A percentile compares a stretch with the other conserved stretches of the same genome.
Conservation (phyloP, 2,113 vertebrate genomes). For the Glareola pratincola region DNA sequence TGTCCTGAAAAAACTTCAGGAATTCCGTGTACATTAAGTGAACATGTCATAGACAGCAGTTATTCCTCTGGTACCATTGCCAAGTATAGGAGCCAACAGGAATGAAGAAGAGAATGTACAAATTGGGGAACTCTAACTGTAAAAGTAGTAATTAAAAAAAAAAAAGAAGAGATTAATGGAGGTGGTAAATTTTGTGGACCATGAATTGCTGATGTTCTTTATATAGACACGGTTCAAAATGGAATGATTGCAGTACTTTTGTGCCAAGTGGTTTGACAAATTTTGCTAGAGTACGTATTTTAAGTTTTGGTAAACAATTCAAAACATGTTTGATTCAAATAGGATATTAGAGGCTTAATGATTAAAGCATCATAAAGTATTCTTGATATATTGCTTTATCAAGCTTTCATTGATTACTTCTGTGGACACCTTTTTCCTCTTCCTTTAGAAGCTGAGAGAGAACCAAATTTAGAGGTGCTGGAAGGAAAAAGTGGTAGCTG, state of each 20-base stretch:
- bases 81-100: neutral
- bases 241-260: neutral
- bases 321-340: neutral
- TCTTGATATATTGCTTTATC: neutral
- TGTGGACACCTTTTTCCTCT: neutral
- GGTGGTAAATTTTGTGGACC: neutral
- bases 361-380: neutral
- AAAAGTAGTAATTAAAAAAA: neutral
- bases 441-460: neutral
- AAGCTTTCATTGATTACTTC: neutral
- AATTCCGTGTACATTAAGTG: neutral
- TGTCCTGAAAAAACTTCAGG: neutral
- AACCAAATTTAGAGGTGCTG: neutral
- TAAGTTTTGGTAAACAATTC: neutral
- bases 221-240: neutral
- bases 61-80: neutral
- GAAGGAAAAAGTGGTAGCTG: neutral
- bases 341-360: neutral
- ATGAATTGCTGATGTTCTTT: neutral
- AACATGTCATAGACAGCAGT: neutral
- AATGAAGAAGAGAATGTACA: neutral
- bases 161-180: neutral
- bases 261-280: neutral
- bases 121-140: neutral
- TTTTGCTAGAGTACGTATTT: neutral